Conservation (phyloP, 2,797 vertebrate genomes). For the Tinamus major region DNA sequence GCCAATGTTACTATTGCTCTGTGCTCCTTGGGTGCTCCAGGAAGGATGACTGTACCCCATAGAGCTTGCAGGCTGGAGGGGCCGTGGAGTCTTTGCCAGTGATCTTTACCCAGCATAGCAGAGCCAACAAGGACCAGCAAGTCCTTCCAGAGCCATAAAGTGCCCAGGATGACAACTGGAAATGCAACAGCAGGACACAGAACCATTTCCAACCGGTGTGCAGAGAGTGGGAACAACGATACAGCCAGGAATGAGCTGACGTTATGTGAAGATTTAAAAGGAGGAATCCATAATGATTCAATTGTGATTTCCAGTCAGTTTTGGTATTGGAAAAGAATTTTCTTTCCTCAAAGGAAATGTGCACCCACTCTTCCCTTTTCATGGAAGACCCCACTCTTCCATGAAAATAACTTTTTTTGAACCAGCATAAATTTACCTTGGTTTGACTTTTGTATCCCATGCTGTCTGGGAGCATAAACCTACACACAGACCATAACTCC, state of each 20-base stretch:
- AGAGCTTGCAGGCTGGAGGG: not conserved
- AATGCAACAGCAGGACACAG: too few relatives aligned
- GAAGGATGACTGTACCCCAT: not conserved
- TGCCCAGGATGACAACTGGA: not conserved
- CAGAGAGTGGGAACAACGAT: not conserved
- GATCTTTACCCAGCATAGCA: not conserved
- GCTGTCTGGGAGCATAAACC: not conserved
- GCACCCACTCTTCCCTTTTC: not conserved
- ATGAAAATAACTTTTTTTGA: not conserved
- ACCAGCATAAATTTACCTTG: fast-evolving
- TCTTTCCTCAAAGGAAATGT: not conserved
- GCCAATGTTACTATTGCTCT: not conserved
- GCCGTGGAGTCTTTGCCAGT: not conserved
- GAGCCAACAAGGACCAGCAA: not conserved
- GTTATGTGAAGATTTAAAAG: not conserved
- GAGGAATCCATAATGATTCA: not conserved
- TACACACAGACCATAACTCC: not conserved
- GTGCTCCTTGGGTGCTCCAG: not conserved
- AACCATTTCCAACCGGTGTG: not conserved
- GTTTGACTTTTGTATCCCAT: not conserved
- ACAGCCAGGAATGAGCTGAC: not conserved
- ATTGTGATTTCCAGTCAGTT: not conserved
- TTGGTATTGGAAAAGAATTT: not conserved
- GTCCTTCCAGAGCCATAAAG: not conserved
- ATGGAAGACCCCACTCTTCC: not conserved